Base-by-base conservation (phyloP, 2,113 vertebrate species). In the Trematomus loennbergii region DNA sequence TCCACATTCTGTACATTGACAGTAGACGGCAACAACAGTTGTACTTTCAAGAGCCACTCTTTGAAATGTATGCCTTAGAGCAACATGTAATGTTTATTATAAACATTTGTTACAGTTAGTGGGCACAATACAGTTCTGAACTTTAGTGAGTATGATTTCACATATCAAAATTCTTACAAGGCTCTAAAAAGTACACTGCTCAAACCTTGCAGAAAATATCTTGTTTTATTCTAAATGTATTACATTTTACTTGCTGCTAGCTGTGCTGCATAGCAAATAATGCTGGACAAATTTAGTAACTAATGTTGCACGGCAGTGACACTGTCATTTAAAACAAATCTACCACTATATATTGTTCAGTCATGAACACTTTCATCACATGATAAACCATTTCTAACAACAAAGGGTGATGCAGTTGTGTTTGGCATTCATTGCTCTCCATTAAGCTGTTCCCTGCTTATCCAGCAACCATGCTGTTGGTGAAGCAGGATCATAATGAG, bases 401-500 rank as follows among this genome's bases (percentile, higher is more conserved):
- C 61, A 78, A 78, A 64, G 46, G 15, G 8, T 52, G 65, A 82
- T 72, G 64, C 25, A 9, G 74, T 79, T 64, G 43, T 66, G 65
- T 73, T 77, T 76, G 74, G 57, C 72, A 86, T 79, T 85, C 33
- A 59, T 68, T 83, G 80, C 55, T 50, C 22, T 71, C 52, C 55
- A 81, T 79, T 81, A 80, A 84, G 80, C 61, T 54, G 33, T 67
- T 63, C 48, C 17, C 75, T 88, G 76, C 85, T 89, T 84, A 87
- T 84, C 78, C 75, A 61, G 59, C 69, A 70, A 13, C 72, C 73
- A 67, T 75, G 72, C 71, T 81, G 72, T 15, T 88, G 79, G 67
- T 83, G 60, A 53, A 78, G 79, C 68, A 73, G 79, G 71, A 25
- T 72, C 75, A 87, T 89, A 89, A 84, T 88, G 84, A 88, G 75